These are phyloP conservation scores for Agelas oroides DNA, from an alignment of 37 sponge, comb jelly and placozoan species.

Conservation along the genomic window DNA sequence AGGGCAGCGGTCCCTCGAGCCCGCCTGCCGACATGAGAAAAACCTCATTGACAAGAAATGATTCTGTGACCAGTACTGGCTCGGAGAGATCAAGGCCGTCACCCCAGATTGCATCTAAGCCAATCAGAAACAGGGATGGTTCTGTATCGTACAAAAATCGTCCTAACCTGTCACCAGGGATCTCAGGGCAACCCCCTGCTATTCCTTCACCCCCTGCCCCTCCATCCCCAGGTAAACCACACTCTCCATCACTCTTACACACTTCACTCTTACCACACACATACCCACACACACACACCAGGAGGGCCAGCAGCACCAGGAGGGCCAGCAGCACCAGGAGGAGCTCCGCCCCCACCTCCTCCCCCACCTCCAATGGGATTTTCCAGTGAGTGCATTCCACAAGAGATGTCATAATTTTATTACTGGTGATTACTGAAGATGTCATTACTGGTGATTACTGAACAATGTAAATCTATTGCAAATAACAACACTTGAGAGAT, in stretches of 20 bases:
- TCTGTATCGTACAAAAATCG: background rate
- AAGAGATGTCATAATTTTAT: too few relatives aligned
- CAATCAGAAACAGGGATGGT: slow-evolving; percentile 1
- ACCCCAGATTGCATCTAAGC: slow-evolving; percentile 25
- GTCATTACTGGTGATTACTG: too few relatives aligned
- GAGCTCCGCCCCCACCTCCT: slow-evolving; percentile 67
- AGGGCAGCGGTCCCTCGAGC: too few relatives aligned
- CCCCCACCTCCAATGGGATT: slow-evolving; percentile 73
- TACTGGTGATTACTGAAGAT: too few relatives aligned
- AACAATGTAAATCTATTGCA: too few relatives aligned
- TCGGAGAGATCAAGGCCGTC: slow-evolving; percentile 8
- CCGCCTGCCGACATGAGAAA: too few relatives aligned
- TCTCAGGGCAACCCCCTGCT: slow-evolving; percentile 22
- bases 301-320: slow-evolving; percentile 24
- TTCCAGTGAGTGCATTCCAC: slow-evolving; percentile 10
- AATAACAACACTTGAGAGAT: too few relatives aligned
- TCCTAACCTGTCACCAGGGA: slow-evolving; percentile 12
- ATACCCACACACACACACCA: too few relatives aligned
- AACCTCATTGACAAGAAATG: too few relatives aligned
- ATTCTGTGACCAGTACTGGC: too few relatives aligned
- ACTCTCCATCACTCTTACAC: too few relatives aligned
- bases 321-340: slow-evolving; percentile 27
- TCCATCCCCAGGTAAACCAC: slow-evolving; percentile 10
- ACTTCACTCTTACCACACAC: too few relatives aligned
- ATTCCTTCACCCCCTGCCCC: slow-evolving; percentile 35